Conservation (phyloP, 2,797 vertebrate species). For the Argyrosomus regius region DNA sequence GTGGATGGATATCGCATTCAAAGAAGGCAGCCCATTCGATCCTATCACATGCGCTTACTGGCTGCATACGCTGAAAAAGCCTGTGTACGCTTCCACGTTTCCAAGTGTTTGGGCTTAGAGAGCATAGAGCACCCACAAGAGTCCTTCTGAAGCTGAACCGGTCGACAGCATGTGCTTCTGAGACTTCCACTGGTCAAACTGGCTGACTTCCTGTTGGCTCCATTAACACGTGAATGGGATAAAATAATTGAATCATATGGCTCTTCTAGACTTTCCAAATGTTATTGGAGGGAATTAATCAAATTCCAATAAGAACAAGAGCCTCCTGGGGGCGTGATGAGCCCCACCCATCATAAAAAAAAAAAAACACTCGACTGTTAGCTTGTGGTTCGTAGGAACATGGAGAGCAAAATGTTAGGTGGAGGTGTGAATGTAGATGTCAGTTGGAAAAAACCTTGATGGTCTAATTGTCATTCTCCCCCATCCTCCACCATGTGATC, state of each 20-base stretch:
- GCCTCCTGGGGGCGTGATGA: not conserved
- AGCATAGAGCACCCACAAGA: not conserved
- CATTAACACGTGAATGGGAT: too few relatives aligned
- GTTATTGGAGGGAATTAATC: too few relatives aligned
- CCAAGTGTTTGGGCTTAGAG: not conserved
- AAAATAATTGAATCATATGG: too few relatives aligned
- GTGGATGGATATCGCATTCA: too few relatives aligned
- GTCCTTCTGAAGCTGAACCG: too few relatives aligned
- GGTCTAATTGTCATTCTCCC: not conserved
- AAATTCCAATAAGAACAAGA: too few relatives aligned
- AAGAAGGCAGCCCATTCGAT: too few relatives aligned
- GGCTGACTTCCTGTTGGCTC: too few relatives aligned
- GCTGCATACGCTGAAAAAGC: not conserved
- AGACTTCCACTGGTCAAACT: too few relatives aligned
- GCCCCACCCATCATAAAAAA: not conserved
- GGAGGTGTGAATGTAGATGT: not conserved
- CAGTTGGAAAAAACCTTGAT: not conserved
- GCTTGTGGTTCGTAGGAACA: not conserved
- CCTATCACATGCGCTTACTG: too few relatives aligned
- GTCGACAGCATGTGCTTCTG: too few relatives aligned
- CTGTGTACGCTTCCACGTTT: not conserved
- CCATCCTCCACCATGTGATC: not conserved
- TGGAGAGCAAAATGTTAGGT: not conserved
- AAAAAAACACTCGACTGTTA: not conserved
- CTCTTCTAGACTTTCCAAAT: too few relatives aligned